Conservation (phyloP, 2,113 vertebrate species). For the Eulemur macaco region DNA sequence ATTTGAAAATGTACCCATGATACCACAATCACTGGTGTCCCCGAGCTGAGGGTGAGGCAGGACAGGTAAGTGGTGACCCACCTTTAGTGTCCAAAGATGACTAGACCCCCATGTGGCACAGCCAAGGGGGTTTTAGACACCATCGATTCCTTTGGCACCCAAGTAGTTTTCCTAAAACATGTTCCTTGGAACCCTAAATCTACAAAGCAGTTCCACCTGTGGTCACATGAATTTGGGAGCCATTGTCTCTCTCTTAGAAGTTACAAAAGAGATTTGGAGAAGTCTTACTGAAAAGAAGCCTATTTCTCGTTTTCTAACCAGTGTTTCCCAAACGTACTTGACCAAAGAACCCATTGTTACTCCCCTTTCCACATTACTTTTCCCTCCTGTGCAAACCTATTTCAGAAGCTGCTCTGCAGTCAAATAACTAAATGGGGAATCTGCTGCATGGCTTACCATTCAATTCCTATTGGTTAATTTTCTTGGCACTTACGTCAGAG, state of each 20-base stretch:
- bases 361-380: background rate
- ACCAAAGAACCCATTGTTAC: background rate
- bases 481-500: background rate
- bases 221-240: background rate
- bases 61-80: background rate
- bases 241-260: background rate
- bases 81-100: background rate
- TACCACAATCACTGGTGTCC: background rate
- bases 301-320: background rate
- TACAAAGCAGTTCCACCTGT: background rate
- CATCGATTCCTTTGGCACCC: background rate
- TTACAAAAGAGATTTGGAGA: background rate
- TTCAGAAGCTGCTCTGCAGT: background rate
- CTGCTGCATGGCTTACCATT: background rate
- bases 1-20: background rate
- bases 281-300: background rate
- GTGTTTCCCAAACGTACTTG: background rate
- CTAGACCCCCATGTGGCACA: background rate
- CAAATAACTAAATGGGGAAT: background rate
- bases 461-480: background rate
- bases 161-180: background rate
- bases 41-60: background rate
- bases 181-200: background rate
- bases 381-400: too few species aligned
- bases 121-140: background rate